Evolutionary conservation across 2,113 vertebrate species (phyloP).

Genomic region (Notechis scutatus): DNA sequence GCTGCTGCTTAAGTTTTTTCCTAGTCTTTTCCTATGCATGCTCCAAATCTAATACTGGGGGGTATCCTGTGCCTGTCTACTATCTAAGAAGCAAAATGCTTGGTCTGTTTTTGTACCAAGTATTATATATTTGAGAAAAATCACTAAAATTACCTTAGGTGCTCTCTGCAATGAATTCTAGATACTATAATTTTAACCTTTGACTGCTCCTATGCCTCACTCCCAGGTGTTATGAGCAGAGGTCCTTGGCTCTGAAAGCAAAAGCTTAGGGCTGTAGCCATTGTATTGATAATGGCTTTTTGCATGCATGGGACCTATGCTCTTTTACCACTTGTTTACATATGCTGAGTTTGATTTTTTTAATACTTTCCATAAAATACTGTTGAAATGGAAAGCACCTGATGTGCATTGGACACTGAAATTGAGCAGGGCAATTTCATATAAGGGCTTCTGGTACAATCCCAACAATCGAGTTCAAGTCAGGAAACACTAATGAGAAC

Average conservation of each 20-base stretch:
- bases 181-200: neutral
- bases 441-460: neutral
- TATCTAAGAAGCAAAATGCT: conserved; percentile 2
- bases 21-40: conserved; percentile 9
- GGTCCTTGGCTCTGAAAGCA: neutral
- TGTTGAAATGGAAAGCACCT: neutral
- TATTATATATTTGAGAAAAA: neutral
- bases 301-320: neutral
- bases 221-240: neutral
- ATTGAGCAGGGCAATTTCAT: neutral
- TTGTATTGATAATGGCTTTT: neutral
- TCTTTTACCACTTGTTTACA: neutral
- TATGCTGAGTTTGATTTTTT: neutral
- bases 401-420: neutral
- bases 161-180: neutral
- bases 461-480: neutral
- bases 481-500: neutral
- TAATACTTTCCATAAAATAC: neutral
- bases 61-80: neutral
- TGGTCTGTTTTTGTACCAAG: neutral
- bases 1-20: conserved; percentile 5
- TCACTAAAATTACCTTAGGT: neutral
- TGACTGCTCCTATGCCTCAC: neutral
- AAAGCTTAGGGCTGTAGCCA: neutral
- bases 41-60: neutral